Conservation (phyloP, 2,888 invertebrate genomes). For the Epirrhoe tristata region DNA sequence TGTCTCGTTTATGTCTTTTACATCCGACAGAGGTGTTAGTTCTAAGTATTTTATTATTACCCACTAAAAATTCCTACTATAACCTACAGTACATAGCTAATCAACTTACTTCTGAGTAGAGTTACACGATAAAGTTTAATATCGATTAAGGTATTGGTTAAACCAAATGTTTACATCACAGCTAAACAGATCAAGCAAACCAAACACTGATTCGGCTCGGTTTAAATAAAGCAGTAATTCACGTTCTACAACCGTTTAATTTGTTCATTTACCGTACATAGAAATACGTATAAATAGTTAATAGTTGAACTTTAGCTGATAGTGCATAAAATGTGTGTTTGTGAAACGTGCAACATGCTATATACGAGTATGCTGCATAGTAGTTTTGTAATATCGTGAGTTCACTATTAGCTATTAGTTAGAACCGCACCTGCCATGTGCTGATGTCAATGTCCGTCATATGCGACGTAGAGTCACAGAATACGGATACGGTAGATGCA, state of each 20-base stretch:
- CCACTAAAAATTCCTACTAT: neutral
- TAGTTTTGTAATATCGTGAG: conserved; percentile 44
- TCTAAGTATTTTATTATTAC: neutral
- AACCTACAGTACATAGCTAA: neutral
- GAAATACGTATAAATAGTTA: conserved; percentile 29
- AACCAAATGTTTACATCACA: conserved; percentile 26
- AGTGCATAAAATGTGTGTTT: conserved; percentile 35
- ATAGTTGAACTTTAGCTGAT: conserved; percentile 28
- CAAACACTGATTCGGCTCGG: conserved; percentile 23
- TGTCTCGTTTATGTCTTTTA: conserved; percentile 13
- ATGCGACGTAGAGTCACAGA: conserved; percentile 52
- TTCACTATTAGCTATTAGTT: conserved; percentile 61
- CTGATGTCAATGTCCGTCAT: conserved; percentile 82
- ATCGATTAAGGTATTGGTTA: conserved; percentile 14
- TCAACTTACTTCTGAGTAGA: neutral
- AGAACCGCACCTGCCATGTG: conserved; percentile 70
- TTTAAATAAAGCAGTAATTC: conserved; percentile 29
- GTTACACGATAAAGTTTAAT: neutral
- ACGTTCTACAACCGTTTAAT: conserved; percentile 25
- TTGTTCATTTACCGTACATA: conserved; percentile 33
- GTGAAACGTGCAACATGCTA: conserved; percentile 43
- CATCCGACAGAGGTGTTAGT: conserved; percentile 2
- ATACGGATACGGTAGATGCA: too few relatives aligned
- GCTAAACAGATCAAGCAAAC: conserved; percentile 23
- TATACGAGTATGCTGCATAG: conserved; percentile 21